These are phyloP conservation scores for Pollenia labialis DNA, from an alignment of 2,888 invertebrate genomes.

Conservation along the genomic window DNA sequence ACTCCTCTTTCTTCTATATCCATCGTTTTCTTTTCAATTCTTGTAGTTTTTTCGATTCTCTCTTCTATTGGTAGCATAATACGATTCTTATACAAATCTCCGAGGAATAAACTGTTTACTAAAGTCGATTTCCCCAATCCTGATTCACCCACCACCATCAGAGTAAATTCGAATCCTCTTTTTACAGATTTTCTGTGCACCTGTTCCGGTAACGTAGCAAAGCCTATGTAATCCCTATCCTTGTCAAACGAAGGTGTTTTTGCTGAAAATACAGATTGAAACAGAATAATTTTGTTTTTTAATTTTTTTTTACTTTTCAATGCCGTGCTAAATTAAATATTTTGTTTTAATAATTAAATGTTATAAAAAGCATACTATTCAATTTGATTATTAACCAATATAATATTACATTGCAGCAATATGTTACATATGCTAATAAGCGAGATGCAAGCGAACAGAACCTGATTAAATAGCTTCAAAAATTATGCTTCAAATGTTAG, in stretches of 20 bases:
- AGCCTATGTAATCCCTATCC: slow-evolving; percentile 94
- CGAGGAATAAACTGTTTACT: slow-evolving; percentile 96
- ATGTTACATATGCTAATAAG: no score
- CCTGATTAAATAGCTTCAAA: no score
- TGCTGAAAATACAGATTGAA: slow-evolving; percentile 76
- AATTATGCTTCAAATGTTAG: no score
- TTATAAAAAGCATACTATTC: no score
- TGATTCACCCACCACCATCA: slow-evolving; percentile 98
- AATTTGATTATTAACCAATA: no score
- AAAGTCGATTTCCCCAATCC: slow-evolving; percentile 97
- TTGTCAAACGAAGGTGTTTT: slow-evolving; percentile 84
- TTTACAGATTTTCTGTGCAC: slow-evolving; percentile 98
- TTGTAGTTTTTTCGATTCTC: slow-evolving; percentile 89
- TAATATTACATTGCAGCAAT: no score
- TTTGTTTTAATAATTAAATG: no score
- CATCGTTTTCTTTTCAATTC: slow-evolving; percentile 92
- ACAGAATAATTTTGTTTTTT: neutral
- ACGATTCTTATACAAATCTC: slow-evolving; percentile 95
- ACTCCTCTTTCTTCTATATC: slow-evolving; percentile 98
- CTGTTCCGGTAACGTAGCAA: slow-evolving; percentile 97
- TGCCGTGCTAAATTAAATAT: no score
- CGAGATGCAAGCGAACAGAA: no score
- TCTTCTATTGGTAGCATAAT: slow-evolving; percentile 87
- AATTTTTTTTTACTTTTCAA: no score
- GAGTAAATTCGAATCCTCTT: slow-evolving; percentile 97